Base-by-base conservation (phyloP, 2,113 vertebrate species). In the Sebastes fasciatus region DNA sequence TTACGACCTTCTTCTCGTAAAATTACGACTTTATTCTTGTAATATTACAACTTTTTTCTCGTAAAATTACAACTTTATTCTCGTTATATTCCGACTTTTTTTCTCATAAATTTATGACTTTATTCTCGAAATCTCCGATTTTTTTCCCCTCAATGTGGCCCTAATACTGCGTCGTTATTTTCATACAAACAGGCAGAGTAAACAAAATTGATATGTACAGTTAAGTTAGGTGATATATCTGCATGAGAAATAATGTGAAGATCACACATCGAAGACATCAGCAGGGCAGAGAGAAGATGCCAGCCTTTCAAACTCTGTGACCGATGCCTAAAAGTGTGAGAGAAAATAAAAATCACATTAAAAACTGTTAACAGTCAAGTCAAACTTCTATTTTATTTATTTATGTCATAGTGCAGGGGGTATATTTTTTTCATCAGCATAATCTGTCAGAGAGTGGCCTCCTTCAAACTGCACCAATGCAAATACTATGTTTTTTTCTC, bases 281-380 rank as follows among this genome's bases (percentile, higher is more conserved):
- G 72, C 63, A 5, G 93, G 90, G 65, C 82, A 80, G 62, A 94
- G 87, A 68, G 92, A 88, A 34, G 91, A 85, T 6, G 91, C 45
- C 58, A 92, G 54, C 5, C 64, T 83, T 79, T 94, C 86, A 85
- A 94, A 92, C 74, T 95, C 91, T 45, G 79, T 85, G 69, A 92
- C 88, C 0, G 93, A 91, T 17, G 75, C 85, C 95, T 96, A 61
- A 66, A 88, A 83, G 57, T 8, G 23, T 68, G 51, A 80, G 5
- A 51, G 6, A 71, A 72, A 16, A 60, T 17, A 42, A 26, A 34
- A 34, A 1, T 46, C 1, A 58, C 4, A 69, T 3, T 5, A 40
- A 66, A 63, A 49, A 68, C 11, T 23, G 23, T 79, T 80, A 60
- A 46, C 6, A 71, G 8, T 58, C 9, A 40, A 40, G 3, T 4